A percentile compares a stretch with the other conserved stretches of the same genome.
phyloP scores from a whole-genome alignment of 2,113 vertebrate species.

The Alethe diademata region DNA sequence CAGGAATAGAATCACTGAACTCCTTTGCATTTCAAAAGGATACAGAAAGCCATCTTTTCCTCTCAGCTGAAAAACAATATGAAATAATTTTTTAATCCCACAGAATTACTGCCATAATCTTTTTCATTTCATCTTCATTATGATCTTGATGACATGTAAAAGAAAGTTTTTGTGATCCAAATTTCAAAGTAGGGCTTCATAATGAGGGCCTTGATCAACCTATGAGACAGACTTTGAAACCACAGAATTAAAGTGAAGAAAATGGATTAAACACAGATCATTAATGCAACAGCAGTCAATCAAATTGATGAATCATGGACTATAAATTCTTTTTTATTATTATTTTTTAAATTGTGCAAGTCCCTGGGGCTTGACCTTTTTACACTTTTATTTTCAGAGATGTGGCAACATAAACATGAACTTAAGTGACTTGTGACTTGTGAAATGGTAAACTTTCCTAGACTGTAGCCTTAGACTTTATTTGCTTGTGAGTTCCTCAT shows the following conservation, averaged over 20 bases:
- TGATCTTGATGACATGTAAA: neutral
- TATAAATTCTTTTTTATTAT: neutral
- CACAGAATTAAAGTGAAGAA: neutral
- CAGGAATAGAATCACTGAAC: neutral
- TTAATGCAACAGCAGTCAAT: neutral
- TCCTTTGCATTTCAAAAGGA: neutral
- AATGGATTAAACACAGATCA: neutral
- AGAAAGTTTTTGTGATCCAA: neutral
- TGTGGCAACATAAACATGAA: neutral
- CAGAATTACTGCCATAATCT: neutral
- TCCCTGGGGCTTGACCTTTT: neutral
- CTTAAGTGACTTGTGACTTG: neutral
- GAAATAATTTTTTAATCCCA: neutral
- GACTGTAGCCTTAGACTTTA: neutral
- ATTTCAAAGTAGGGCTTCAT: neutral
- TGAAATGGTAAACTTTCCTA: neutral
- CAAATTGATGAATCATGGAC: neutral
- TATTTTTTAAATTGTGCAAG: neutral
- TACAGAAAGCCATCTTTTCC: neutral
- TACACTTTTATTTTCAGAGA: neutral
- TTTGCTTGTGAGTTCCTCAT: neutral
- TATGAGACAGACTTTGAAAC: neutral
- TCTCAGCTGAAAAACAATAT: neutral
- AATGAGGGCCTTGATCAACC: neutral
- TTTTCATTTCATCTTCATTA: neutral